These are phyloP conservation scores for Dolichoris vasculosae DNA, from an alignment of 1,140 invertebrate genomes.

Conservation along the genomic window DNA sequence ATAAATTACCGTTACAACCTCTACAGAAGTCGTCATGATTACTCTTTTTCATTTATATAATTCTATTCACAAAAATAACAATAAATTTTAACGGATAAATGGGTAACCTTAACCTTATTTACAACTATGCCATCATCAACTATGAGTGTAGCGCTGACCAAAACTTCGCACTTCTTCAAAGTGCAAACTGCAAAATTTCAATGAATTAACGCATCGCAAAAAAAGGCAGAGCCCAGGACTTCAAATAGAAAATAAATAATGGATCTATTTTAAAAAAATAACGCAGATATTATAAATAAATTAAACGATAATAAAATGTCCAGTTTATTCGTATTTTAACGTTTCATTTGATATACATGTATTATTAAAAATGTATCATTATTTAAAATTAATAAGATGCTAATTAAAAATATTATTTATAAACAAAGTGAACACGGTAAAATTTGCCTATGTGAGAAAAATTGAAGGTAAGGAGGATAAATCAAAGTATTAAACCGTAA, in stretches of 20 bases:
- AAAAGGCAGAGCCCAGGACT: neutral
- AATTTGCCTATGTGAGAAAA: too few species aligned
- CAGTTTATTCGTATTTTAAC: too few species aligned
- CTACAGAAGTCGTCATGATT: slow-evolving; percentile 63
- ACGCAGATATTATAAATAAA: too few species aligned
- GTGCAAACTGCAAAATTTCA: neutral
- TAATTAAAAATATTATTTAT: too few species aligned
- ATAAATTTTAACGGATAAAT: slow-evolving; percentile 23
- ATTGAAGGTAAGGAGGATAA: too few species aligned
- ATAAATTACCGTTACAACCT: slow-evolving; percentile 64
- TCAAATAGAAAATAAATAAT: neutral
- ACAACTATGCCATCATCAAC: slow-evolving; percentile 31
- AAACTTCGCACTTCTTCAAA: neutral
- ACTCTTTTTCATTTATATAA: slow-evolving; percentile 29
- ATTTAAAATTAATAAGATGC: too few species aligned
- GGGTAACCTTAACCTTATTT: slow-evolving; percentile 15
- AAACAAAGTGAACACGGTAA: too few species aligned
- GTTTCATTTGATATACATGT: too few species aligned
- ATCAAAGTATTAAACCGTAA: too few species aligned
- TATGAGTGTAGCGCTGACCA: neutral
- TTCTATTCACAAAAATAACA: slow-evolving; percentile 38
- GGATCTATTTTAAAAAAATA: neutral
- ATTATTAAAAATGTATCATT: too few species aligned
- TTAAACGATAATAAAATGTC: too few species aligned
- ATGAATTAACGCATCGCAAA: neutral